These are phyloP conservation scores for Astropecten irregularis DNA, from an alignment of 53 echinoderm and acorn worm species.

Conservation along the genomic window DNA sequence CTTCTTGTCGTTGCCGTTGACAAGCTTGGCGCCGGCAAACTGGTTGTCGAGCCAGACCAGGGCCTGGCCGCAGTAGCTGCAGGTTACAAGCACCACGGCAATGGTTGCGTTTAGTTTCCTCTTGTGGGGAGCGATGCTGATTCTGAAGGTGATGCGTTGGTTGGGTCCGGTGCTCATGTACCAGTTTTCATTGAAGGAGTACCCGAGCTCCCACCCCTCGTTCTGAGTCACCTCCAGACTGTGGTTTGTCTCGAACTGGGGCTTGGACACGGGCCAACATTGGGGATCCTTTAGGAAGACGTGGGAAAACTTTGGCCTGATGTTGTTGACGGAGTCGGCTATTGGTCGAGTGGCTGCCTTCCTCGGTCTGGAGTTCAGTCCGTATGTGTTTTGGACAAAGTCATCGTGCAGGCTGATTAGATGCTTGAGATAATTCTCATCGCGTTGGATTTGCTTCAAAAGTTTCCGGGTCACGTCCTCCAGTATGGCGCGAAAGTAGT, in stretches of 20 bases:
- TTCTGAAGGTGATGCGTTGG: constrained; percentile 62
- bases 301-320: constrained; percentile 4
- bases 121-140: constrained; percentile 39
- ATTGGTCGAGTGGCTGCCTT: not conserved
- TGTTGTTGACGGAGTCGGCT: not conserved
- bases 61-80: constrained; percentile 79
- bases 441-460: constrained; percentile 56
- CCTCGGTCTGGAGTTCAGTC: not conserved
- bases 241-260: constrained; percentile 49
- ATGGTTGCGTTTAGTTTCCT: constrained; percentile 52
- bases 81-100: constrained; percentile 64
- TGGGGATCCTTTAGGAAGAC: constrained; percentile 12
- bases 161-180: constrained; percentile 66
- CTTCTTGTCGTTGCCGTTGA: constrained; percentile 52
- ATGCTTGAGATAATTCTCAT: constrained; percentile 56
- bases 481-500: constrained; percentile 57
- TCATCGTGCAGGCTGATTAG: constrained; percentile 62
- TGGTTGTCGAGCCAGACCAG: constrained; percentile 71
- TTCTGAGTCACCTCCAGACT: constrained; percentile 37
- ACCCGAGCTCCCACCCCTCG: constrained; percentile 65
- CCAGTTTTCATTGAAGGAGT: constrained; percentile 76
- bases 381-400: constrained; percentile 63
- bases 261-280: constrained; percentile 79
- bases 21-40: constrained; percentile 62
- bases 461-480: constrained; percentile 55